Base-by-base conservation (phyloP, 2,797 vertebrate genomes). In the Oreochromis grahami region DNA sequence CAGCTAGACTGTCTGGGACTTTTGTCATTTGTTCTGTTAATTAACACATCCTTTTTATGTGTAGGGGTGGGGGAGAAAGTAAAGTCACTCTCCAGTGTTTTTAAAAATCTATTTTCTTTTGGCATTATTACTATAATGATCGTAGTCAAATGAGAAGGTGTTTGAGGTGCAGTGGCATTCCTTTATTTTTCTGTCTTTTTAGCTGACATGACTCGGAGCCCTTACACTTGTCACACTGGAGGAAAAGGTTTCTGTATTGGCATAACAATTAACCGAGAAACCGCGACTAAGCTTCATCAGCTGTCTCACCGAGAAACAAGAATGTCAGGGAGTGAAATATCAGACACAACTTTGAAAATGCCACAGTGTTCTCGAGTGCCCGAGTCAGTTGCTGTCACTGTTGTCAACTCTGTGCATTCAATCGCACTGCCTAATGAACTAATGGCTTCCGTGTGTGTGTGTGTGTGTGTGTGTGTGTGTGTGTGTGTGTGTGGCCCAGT, bases 401-500 rank as follows among this genome's bases (percentile, higher is more conserved):
- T 14, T 41, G 65, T 78, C 80, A 82, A 29, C 78, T 79, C 24
- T 58, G 65, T 77, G 45, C 72, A 63, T 85, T 78, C 80, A 53
- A 51, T 77, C 36, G 41, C 26, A 43, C 8, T 5, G 51, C 21
- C 76, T 91, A 81, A 89, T 88, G 78, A 89, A 80, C 78, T 81
- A 80, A 79, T 86, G 81, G 24, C 24, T 29, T 76, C 8, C 3
- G 60, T 76, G 52, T 79, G 52, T 83, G 78, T 86, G 77, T 84
- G n/a, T 43, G 36, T 68, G 3, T 65, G 63, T 41, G 63, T 68
- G 9, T 68, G 9, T 77, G 74, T 43, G 36, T 68, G 3, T 65
- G 63, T 41, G 63, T 77, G 74, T 88, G 70, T 85, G 56, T 90
- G 50, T 87, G 91, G 86, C 95, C 84, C 96, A 99, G 98, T 92